Conservation (phyloP, 30 jellyfish, hydroid and myxozoan genomes). For the Sanderia malayensis region DNA sequence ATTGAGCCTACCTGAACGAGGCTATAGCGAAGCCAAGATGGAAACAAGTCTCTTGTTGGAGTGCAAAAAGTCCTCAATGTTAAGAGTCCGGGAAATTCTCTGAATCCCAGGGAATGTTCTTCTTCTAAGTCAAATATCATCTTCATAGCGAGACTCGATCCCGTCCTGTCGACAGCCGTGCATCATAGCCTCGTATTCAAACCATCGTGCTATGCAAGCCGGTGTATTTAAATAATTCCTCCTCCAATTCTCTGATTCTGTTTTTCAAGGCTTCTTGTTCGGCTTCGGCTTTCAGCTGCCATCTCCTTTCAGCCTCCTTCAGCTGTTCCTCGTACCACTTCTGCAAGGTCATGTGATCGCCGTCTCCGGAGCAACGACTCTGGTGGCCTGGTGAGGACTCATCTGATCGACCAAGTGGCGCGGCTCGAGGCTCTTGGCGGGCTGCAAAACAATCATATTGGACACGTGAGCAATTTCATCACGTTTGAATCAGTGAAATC, state of each 20-base stretch:
- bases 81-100: too few species aligned
- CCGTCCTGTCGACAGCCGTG: too few species aligned
- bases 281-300: slow-evolving; percentile 59
- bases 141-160: too few species aligned
- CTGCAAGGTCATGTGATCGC: slow-evolving; percentile 68
- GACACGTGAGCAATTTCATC: too few species aligned
- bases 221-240: slow-evolving; percentile 42
- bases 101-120: too few species aligned
- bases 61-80: too few species aligned
- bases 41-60: too few species aligned
- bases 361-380: slow-evolving; percentile 62
- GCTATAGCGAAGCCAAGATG: too few species aligned
- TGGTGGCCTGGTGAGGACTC: slow-evolving; percentile 63
- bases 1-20: too few species aligned
- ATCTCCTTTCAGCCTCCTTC: slow-evolving; percentile 67
- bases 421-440: slow-evolving; percentile 43
- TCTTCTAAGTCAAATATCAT: too few species aligned
- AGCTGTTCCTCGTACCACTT: slow-evolving; percentile 60
- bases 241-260: slow-evolving; percentile 68
- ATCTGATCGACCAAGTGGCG: slow-evolving; percentile 74
- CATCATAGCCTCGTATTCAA: background rate
- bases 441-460: slow-evolving; percentile 13
- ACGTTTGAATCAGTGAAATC: too few species aligned
- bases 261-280: slow-evolving; percentile 50
- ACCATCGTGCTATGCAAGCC: slow-evolving; percentile 72